phyloP scores from a whole-genome alignment of 1,140 invertebrate species.

The Metopolophium dirhodum region DNA sequence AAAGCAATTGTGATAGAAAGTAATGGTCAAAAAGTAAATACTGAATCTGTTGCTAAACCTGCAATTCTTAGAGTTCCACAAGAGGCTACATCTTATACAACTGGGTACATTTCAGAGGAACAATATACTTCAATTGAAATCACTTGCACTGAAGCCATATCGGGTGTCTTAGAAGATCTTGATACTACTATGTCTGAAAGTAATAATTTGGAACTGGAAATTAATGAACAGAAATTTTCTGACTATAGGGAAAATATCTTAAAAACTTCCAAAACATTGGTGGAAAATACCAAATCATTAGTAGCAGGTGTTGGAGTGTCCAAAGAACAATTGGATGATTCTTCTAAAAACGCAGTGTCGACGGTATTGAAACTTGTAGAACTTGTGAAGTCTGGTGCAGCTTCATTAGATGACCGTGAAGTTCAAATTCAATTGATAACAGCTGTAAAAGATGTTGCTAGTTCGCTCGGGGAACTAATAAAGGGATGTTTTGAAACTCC shows the following conservation, averaged over 20 bases:
- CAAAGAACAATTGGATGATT: conserved; percentile 94
- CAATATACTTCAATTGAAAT: conserved; percentile 53
- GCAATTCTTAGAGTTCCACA: conserved; percentile 79
- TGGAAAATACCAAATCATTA: conserved; percentile 98
- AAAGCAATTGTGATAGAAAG: conserved; percentile 92
- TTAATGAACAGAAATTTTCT: conserved; percentile 87
- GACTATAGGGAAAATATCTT: conserved; percentile 94
- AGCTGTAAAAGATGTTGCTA: conserved; percentile 97
- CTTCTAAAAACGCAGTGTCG: conserved; percentile 94
- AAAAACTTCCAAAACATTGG: conserved; percentile 97
- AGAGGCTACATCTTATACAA: conserved; percentile 26
- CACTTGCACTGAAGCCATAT: conserved; percentile 76
- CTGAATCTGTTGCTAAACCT: conserved; percentile 90
- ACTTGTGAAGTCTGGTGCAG: conserved; percentile 95
- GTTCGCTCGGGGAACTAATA: conserved; percentile 92
- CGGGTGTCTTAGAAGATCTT: conserved; percentile 96
- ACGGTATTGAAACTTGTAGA: conserved; percentile 97
- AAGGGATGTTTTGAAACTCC: conserved; percentile 88
- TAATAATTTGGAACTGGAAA: conserved; percentile 95
- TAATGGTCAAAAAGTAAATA: conserved; percentile 78
- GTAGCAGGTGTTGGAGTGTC: conserved; percentile 93
- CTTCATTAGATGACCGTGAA: conserved; percentile 92
- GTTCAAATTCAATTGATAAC: conserved; percentile 97
- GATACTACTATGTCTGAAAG: conserved; percentile 99
- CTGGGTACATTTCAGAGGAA: conserved; percentile 51